Base-by-base conservation (phyloP, 2,113 vertebrate genomes). In the Dicaeum eximium region DNA sequence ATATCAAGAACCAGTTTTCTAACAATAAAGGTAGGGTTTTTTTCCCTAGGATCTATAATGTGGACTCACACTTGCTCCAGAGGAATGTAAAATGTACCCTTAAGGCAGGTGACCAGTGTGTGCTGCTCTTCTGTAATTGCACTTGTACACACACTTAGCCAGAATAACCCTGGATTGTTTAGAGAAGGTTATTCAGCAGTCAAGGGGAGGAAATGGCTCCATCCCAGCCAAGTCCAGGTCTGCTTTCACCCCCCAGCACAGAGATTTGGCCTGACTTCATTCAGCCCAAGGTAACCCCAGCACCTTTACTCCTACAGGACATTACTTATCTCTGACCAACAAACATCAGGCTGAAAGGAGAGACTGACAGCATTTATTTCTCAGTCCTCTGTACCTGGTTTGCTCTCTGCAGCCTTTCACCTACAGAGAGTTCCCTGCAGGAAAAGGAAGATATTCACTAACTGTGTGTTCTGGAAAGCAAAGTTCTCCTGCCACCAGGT, bases 91-190 rank as follows among this genome's bases (percentile, higher is more conserved):
- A 78, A 44, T 20, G 33, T 40, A 3, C 22, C 23, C 20, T n/a
- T 42, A 6, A 27, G 17, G 42, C 1, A 2, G 1, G 2, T 24
- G 18, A 70, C 61, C 37, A 37, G 51, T 60, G 71, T 0, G 8
- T 2, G 5, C 66, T 42, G 56, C 40, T 83, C 24, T 57, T 38
- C 42, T 56, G 6, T 24, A 48, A 56, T 10, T 16, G 80, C 33
- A 54, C 35, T n/a, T 30, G n/a, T 7, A 22, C 6, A n/a, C 18
- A 28, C 16, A 11, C 30, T 72, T 64, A 23, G 53, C 51, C 78
- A 78, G 51, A 77, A 54, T 25, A 50, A 57, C 40, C 50, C 56
- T 45, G 48, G 17, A 20, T 48, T 33, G 27, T 18, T 37, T 2
- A 45, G 38, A 64, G 74, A 38, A 53, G 37, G 10, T 25, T 21